A percentile compares a stretch with the other conserved stretches of the same genome.
These are phyloP conservation scores for Nemoura dubitans DNA, from an alignment of 2,888 invertebrate genomes.

Conservation along the genomic window DNA sequence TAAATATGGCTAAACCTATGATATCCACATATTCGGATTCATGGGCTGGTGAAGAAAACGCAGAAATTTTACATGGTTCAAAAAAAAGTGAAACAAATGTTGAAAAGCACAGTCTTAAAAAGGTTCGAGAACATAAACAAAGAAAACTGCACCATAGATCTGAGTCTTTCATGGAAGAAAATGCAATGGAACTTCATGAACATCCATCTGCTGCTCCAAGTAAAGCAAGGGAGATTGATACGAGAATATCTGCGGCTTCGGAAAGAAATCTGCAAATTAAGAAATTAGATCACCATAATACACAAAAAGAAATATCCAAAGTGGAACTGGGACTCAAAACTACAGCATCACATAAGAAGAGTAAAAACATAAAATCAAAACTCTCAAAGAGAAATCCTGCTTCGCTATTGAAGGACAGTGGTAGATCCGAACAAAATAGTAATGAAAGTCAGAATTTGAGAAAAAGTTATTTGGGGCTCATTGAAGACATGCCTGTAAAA, in stretches of 20 bases:
- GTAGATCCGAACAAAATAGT: background rate
- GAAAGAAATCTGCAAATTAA: background rate
- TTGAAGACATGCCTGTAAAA: slow-evolving; percentile 26
- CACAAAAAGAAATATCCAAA: background rate
- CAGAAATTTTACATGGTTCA: background rate
- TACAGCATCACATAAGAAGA: background rate
- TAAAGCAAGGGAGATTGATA: background rate
- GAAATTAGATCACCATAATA: background rate
- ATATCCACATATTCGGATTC: background rate
- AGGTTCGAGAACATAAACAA: background rate
- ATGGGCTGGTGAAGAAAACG: background rate
- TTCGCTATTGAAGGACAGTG: background rate
- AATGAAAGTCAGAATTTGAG: background rate
- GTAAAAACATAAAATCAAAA: background rate
- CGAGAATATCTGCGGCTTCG: background rate
- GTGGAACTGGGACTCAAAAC: background rate
- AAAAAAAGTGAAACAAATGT: background rate
- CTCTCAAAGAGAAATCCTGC: background rate
- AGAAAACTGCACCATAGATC: background rate
- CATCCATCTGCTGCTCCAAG: background rate
- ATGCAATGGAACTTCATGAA: background rate
- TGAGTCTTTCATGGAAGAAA: background rate
- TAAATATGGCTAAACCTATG: background rate
- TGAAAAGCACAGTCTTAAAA: background rate
- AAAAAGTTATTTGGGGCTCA: slow-evolving; percentile 7